Base-by-base conservation (phyloP, 2,888 invertebrate genomes). In the Ryuthela nishihirai region DNA sequence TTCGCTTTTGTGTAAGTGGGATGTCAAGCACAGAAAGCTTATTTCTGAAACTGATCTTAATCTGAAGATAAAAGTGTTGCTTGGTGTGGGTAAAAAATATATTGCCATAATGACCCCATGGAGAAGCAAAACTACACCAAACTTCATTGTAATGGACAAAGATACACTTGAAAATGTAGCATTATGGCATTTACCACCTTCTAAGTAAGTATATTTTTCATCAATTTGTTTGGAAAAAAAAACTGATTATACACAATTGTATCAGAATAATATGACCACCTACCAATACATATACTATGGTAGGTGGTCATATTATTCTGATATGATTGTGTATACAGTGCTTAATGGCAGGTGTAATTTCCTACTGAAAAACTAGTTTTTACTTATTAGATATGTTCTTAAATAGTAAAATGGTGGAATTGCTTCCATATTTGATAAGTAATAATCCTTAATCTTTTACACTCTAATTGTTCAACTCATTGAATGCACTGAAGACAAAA, bases 51-150 rank as follows among this genome's bases (percentile, higher is more conserved):
- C 45, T 5, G 43, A 52, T n/a, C 39, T 65, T 15, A 43, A 54
- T 24, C 34, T 58, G 23, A 61, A 54, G 43, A 61, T 64, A 32
- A 65, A 64, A 43, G 52, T 48, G 18, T 42, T 65, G 6, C 40
- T 65, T 18, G 65, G 50, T 25, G 59, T 63, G 18, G 65, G 65
- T n/a, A 50, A 59, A 25, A 65, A 64, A 36, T 65, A 64, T 34
- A 29, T 54, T 26, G 50, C 47, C 4, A 32, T 65, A 35, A 26
- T 64, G 3, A 61, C 58, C 17, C 61, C 61, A 5, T 48, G 50
- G 47, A 45, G 46, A 20, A 45, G 53, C 41, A 43, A 42, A 4
- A 39, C 47, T 9, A 25, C 38, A 15, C 61, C 65, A 7, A 65
- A 65, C 35, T 65, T 65, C 34, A 24, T 64, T 26, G 63, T 64